Conservation (phyloP, 1,140 invertebrate genomes). For the Bathynomus jamesi region DNA sequence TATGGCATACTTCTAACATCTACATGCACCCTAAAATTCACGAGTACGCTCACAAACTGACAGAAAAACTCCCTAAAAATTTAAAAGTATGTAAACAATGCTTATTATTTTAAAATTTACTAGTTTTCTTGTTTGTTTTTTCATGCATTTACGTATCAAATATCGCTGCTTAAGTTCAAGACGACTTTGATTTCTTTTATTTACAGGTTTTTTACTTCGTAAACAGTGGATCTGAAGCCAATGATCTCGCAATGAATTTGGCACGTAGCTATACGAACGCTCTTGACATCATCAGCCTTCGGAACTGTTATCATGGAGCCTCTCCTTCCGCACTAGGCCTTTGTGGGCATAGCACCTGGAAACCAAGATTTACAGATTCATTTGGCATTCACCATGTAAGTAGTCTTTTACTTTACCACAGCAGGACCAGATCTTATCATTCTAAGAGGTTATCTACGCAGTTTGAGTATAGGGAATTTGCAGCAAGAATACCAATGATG, state of each 20-base stretch:
- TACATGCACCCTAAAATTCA: conserved; percentile 84
- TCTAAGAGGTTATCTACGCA: too few species aligned
- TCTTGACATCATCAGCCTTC: conserved; percentile 75
- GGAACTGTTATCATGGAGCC: conserved; percentile 84
- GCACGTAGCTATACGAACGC: conserved; percentile 74
- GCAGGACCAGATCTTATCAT: too few species aligned
- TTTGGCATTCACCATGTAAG: conserved; percentile 76
- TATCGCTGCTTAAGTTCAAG: neutral
- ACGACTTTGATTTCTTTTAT: too few species aligned
- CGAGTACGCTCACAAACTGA: conserved; percentile 78
- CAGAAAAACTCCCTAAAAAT: conserved; percentile 69
- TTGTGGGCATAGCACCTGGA: conserved; percentile 70
- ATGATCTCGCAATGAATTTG: conserved; percentile 84
- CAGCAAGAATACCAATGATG: too few species aligned
- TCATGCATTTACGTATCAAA: neutral
- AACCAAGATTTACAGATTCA: conserved; percentile 62
- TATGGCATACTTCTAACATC: conserved; percentile 88
- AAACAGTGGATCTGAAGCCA: conserved; percentile 95
- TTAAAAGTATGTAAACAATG: conserved; percentile 57
- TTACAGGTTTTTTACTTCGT: conserved; percentile 75
- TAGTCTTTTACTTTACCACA: conserved; percentile 19
- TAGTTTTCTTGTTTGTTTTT: conserved; percentile 1
- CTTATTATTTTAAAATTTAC: conserved; percentile 23
- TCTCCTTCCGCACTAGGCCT: conserved; percentile 72
- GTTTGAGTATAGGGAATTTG: too few species aligned